phyloP scores from a whole-genome alignment of 2,113 vertebrate species.

The Amblyopsis rosae region DNA sequence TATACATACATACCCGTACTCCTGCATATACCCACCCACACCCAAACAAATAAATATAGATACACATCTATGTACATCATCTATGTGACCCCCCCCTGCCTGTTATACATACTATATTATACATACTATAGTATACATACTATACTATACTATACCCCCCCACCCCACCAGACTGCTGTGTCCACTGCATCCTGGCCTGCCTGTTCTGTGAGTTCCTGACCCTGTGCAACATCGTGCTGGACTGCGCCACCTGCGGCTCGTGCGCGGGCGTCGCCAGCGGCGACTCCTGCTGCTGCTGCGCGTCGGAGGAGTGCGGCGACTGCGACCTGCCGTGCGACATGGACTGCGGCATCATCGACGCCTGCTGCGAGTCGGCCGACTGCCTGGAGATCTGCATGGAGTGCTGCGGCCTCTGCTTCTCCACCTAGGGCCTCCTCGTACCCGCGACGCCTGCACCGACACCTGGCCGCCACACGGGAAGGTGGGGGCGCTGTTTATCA shows the following conservation, averaged over 20 bases:
- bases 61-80: too few relatives aligned
- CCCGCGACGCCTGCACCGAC: not conserved
- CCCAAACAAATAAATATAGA: too few relatives aligned
- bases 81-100: too few relatives aligned
- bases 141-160: not conserved
- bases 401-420: conserved; percentile 98
- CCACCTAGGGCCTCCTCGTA: conserved; percentile 81
- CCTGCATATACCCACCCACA: too few relatives aligned
- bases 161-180: conserved; percentile 89
- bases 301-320: conserved; percentile 90
- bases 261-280: conserved; percentile 90
- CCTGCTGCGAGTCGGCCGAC: conserved; percentile 98
- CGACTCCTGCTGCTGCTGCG: conserved; percentile 93
- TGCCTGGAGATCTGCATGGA: conserved; percentile 99
- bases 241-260: conserved; percentile 95
- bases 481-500: conserved; percentile 7
- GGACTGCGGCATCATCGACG: conserved; percentile 98
- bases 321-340: conserved; percentile 97
- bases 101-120: too few relatives aligned
- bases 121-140: too few relatives aligned
- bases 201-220: conserved; percentile 98
- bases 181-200: conserved; percentile 97
- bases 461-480: not conserved
- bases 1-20: too few relatives aligned
- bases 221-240: conserved; percentile 94